Evolutionary conservation across 2,888 invertebrate species (phyloP).

Genomic region (Chaetogeoica ovagalla): DNA sequence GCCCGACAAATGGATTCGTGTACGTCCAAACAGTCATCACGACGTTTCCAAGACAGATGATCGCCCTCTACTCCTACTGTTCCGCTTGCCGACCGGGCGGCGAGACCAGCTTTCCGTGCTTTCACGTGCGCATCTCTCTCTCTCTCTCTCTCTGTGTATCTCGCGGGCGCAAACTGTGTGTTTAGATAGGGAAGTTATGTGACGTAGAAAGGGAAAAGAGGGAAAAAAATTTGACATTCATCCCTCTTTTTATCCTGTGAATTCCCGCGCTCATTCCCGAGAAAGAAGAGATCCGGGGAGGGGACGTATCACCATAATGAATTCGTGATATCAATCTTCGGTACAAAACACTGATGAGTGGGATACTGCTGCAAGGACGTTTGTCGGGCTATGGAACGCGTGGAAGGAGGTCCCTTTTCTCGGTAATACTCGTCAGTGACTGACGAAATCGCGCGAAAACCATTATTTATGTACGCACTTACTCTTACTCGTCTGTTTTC

Average conservation of each 20-base stretch:
- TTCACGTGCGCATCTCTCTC: neutral
- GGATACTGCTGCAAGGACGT: neutral
- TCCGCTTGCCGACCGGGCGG: neutral
- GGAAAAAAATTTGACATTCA: constrained; percentile 48
- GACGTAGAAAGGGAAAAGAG: neutral
- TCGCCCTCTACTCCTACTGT: neutral
- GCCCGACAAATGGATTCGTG: constrained; percentile 53
- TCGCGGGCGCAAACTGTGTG: too few relatives aligned
- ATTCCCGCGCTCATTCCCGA: constrained; percentile 16
- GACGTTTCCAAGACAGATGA: constrained; percentile 48
- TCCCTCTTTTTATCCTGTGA: constrained; percentile 37
- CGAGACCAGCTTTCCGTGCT: neutral
- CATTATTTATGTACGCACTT: constrained; percentile 23
- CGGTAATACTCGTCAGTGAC: constrained; percentile 3
- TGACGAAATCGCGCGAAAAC: constrained; percentile 47
- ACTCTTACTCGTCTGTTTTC: neutral
- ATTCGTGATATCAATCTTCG: constrained; percentile 53
- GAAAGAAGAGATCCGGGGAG: neutral
- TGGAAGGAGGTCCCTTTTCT: neutral
- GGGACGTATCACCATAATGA: constrained; percentile 52
- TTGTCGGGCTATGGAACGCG: neutral
- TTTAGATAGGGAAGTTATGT: neutral
- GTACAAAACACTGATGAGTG: constrained; percentile 24
- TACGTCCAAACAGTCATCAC: constrained; percentile 51
- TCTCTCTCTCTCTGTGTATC: too few relatives aligned